Conservation (phyloP, 2,113 vertebrate genomes). For the Sinosuthora webbiana region DNA sequence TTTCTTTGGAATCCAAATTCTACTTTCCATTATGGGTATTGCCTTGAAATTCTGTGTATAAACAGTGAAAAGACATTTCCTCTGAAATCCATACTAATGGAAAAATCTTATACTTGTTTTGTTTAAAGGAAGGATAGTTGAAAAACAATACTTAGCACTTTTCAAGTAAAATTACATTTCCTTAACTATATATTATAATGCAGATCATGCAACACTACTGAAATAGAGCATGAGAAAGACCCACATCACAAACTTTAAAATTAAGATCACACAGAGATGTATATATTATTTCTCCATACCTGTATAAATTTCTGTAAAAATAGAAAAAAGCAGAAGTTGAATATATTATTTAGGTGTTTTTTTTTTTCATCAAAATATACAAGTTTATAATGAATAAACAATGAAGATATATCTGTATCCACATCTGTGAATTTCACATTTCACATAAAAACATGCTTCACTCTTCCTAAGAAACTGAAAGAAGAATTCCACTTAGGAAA, state of each 20-base stretch:
- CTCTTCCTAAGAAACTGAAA: neutral
- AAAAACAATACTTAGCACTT: conserved; percentile 18
- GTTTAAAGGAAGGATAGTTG: neutral
- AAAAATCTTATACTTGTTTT: neutral
- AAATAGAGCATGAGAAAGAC: neutral
- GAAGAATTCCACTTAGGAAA: neutral
- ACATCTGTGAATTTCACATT: neutral
- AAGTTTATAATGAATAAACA: neutral
- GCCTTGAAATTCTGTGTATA: neutral
- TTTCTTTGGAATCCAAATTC: neutral
- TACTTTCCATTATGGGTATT: neutral
- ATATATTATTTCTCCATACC: neutral
- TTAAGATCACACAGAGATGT: neutral
- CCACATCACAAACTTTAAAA: neutral
- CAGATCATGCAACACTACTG: neutral
- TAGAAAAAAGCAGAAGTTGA: neutral
- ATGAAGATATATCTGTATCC: neutral
- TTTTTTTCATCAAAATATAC: neutral
- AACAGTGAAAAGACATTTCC: neutral
- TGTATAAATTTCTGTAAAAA: conserved; percentile 52
- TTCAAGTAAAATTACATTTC: neutral
- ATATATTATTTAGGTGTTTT: neutral
- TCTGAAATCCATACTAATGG: neutral
- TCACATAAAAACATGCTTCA: neutral
- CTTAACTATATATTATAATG: neutral